phyloP scores from a whole-genome alignment of 1,140 invertebrate species.

The Papilio machaon region DNA sequence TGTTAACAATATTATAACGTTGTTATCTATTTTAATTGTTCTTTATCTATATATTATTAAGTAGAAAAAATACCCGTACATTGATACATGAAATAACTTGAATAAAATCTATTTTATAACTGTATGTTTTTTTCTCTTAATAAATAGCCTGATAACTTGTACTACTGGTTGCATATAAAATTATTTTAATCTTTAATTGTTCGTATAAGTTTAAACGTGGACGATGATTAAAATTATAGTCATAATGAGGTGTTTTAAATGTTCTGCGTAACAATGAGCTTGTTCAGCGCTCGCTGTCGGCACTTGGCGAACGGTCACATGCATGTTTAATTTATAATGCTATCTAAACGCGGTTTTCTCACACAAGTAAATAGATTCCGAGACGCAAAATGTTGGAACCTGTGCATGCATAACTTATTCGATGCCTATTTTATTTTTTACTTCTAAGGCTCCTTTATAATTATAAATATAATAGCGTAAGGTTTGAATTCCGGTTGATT shows the following conservation, averaged over 20 bases:
- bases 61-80: too few relatives aligned
- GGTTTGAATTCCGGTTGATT: neutral
- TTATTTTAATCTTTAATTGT: neutral
- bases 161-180: neutral
- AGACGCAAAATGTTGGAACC: neutral
- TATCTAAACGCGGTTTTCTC: constrained; percentile 12
- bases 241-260: constrained; percentile 9
- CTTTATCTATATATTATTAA: too few relatives aligned
- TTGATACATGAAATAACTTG: too few relatives aligned
- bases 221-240: constrained; percentile 28
- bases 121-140: too few relatives aligned
- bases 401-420: neutral
- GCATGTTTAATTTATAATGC: constrained; percentile 24
- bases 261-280: neutral
- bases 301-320: neutral
- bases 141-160: neutral
- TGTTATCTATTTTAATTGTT: neutral
- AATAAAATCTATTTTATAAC: too few relatives aligned
- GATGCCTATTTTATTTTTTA: neutral
- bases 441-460: neutral
- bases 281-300: neutral
- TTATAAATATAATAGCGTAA: neutral
- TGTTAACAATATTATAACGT: neutral
- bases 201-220: neutral
- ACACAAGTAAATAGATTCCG: constrained; percentile 25